Evolutionary conservation across 2,888 invertebrate species (phyloP).

Genomic region (Thumatha senex): DNA sequence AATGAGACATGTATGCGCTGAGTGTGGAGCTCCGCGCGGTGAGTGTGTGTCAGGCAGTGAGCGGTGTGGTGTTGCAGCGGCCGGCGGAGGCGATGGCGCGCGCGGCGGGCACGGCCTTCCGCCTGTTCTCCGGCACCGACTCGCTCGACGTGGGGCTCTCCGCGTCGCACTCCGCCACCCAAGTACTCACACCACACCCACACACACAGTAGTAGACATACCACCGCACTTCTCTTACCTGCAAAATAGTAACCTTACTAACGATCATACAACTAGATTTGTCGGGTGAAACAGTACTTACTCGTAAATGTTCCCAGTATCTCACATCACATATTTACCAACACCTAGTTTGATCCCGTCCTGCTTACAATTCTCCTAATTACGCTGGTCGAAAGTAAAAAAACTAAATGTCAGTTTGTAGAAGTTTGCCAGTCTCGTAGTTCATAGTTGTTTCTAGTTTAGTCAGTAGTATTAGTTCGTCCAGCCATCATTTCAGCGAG

Average conservation of each 20-base stretch:
- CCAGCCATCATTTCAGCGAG: neutral
- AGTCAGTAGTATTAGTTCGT: neutral
- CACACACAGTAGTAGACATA: conserved; percentile 25
- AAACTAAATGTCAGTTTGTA: no score
- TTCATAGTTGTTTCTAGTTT: neutral
- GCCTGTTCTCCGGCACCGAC: conserved; percentile 90
- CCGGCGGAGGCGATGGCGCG: conserved; percentile 92
- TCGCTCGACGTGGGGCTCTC: conserved; percentile 88
- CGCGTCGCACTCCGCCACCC: conserved; percentile 83
- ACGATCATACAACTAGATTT: neutral
- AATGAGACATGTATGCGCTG: no score
- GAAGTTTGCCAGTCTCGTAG: no score
- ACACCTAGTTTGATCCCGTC: no score
- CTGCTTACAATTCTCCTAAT: no score
- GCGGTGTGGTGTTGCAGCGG: conserved; percentile 78
- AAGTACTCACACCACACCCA: conserved; percentile 63
- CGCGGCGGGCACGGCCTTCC: conserved; percentile 90
- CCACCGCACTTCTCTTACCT: neutral
- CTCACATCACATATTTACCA: no score
- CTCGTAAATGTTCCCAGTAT: no score
- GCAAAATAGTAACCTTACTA: neutral
- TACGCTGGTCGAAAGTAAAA: no score
- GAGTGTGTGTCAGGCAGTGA: conserved; percentile 17
- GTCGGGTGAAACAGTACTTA: no score
- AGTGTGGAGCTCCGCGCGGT: neutral